Conservation (phyloP, 1,140 invertebrate species). For the Polypedilum vanderplanki region DNA sequence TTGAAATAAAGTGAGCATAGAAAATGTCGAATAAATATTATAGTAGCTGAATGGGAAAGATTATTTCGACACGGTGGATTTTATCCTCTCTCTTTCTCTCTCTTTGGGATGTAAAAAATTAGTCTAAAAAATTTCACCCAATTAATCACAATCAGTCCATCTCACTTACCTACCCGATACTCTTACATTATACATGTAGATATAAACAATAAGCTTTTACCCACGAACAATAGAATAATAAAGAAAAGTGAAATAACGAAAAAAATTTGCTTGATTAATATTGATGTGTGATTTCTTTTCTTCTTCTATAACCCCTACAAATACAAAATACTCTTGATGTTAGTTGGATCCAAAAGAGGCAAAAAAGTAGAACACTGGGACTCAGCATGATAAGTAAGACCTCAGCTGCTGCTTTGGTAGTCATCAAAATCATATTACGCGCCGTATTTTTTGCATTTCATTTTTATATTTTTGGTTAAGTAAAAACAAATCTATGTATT, state of each 20-base stretch:
- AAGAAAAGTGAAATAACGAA: background rate
- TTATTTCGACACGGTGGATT: background rate
- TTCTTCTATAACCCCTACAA: background rate
- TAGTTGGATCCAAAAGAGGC: background rate
- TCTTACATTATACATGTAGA: too few species aligned
- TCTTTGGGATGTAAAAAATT: background rate
- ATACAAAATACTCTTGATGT: background rate
- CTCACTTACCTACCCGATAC: background rate
- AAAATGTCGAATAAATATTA: slow-evolving; percentile 7
- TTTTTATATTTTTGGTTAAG: slow-evolving; percentile 3
- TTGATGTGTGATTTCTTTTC: slow-evolving; percentile 28
- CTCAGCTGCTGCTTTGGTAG: slow-evolving; percentile 14
- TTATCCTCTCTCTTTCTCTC: background rate
- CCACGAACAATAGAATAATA: background rate
- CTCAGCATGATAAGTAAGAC: slow-evolving; percentile 27
- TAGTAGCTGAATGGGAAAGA: slow-evolving; percentile 14
- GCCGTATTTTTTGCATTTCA: background rate
- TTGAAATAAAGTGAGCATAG: slow-evolving; percentile 9
- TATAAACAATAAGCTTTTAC: background rate
- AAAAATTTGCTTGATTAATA: slow-evolving; percentile 26
- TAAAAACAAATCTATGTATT: slow-evolving; percentile 1
- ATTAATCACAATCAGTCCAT: slow-evolving; percentile 24
- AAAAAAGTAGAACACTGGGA: slow-evolving; percentile 28
- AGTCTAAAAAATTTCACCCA: slow-evolving; percentile 28
- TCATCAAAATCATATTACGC: slow-evolving; percentile 27